Percentiles rank a stretch among this genome's conserved stretches.
These are phyloP conservation scores for Ciconia stormi DNA, from an alignment of 2,113 vertebrate species.

Conservation along the genomic window DNA sequence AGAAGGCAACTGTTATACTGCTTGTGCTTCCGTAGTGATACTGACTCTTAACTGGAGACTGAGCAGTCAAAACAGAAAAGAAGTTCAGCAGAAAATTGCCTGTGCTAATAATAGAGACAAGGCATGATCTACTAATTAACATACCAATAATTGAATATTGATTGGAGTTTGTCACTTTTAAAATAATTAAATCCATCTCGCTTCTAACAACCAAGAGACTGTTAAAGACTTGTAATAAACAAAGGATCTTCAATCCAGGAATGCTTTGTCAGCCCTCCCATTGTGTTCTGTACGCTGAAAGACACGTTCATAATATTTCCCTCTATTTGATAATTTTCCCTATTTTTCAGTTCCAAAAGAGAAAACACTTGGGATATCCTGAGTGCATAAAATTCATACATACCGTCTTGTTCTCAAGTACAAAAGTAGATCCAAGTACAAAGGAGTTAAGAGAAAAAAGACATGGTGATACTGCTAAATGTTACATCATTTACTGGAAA, in stretches of 20 bases:
- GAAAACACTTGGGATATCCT: background rate
- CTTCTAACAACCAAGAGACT: constrained; percentile 7
- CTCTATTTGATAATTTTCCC: background rate
- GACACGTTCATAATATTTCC: constrained; percentile 28
- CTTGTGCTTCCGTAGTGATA: background rate
- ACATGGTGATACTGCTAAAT: background rate
- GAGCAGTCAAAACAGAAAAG: constrained; percentile 58
- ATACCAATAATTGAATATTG: constrained; percentile 75
- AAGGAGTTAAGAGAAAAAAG: background rate
- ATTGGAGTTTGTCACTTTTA: constrained; percentile 69
- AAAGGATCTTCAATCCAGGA: constrained; percentile 44
- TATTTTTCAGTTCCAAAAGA: background rate
- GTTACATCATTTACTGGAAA: background rate
- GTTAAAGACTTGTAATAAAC: constrained; percentile 33
- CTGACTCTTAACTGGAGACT: background rate
- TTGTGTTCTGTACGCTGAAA: constrained; percentile 18
- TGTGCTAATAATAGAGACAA: constrained; percentile 61
- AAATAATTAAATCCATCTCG: constrained; percentile 60
- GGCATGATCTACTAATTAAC: constrained; percentile 74
- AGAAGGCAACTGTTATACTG: background rate
- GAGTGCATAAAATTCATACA: background rate
- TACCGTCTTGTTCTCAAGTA: background rate
- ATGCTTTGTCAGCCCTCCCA: constrained; percentile 46
- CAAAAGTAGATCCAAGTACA: background rate
- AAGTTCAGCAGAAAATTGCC: constrained; percentile 39